These are phyloP conservation scores for Aldabrachelys gigantea DNA, from an alignment of 2,113 vertebrate genomes.

Conservation along the genomic window DNA sequence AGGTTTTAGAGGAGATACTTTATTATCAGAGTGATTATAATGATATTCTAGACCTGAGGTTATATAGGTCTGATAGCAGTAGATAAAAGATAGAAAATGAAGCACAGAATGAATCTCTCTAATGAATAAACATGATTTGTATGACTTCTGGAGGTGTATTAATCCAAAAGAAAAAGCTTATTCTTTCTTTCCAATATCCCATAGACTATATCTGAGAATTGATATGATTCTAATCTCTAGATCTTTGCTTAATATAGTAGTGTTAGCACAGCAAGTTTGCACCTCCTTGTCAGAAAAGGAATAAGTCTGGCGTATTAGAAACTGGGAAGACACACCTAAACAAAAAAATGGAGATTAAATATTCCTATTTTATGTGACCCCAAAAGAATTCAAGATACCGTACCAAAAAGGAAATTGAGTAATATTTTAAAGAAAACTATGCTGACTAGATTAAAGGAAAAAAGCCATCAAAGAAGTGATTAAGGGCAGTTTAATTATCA, in stretches of 20 bases:
- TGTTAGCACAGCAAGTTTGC: not conserved
- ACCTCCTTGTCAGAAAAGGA: not conserved
- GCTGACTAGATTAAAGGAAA: not conserved
- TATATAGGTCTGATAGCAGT: not conserved
- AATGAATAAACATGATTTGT: not conserved
- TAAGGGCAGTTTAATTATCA: not conserved
- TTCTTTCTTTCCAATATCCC: not conserved
- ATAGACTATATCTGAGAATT: not conserved
- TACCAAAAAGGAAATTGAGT: not conserved
- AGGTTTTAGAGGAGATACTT: not conserved
- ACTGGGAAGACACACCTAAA: not conserved
- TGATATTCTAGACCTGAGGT: not conserved
- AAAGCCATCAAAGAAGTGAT: not conserved
- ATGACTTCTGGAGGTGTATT: not conserved
- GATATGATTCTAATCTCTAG: not conserved
- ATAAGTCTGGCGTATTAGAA: not conserved
- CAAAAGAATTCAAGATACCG: not conserved
- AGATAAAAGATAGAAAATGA: not conserved
- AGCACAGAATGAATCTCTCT: not conserved
- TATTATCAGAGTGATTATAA: not conserved
- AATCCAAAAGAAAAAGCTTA: not conserved
- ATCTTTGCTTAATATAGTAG: not conserved
- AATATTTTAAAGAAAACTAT: not conserved
- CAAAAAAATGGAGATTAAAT: not conserved
- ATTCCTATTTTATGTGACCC: not conserved